phyloP scores from a whole-genome alignment of 2,888 invertebrate genomes.

The Notocelia uddmanniana region DNA sequence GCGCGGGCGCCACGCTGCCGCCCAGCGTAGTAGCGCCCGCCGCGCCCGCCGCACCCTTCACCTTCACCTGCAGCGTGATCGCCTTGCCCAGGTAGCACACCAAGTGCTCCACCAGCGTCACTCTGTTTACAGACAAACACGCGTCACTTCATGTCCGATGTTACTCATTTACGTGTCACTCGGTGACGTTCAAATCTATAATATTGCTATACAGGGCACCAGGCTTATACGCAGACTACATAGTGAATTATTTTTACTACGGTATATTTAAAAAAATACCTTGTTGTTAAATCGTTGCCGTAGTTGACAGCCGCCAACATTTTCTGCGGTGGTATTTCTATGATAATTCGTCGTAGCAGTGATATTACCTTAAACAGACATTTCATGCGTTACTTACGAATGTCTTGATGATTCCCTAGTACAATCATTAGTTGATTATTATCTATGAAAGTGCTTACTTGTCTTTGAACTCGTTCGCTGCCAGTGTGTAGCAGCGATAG shows the following conservation, averaged over 20 bases:
- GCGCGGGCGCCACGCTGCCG: conserved; percentile 71
- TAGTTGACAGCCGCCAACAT: conserved; percentile 91
- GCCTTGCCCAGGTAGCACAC: conserved; percentile 96
- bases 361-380: conserved; percentile 89
- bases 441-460: conserved; percentile 82
- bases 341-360: conserved; percentile 93
- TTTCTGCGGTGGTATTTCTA: conserved; percentile 94
- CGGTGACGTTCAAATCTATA: too few species aligned
- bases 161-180: neutral
- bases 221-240: too few species aligned
- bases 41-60: conserved; percentile 71
- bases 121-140: conserved; percentile 65
- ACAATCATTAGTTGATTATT: neutral
- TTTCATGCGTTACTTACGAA: neutral
- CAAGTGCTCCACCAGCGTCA: conserved; percentile 95
- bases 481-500: conserved; percentile 96
- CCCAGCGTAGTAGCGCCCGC: conserved; percentile 84
- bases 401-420: neutral
- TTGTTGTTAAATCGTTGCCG: conserved; percentile 64
- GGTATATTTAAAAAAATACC: conserved; percentile 53
- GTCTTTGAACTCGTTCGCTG: conserved; percentile 97
- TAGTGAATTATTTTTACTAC: too few species aligned
- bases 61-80: conserved; percentile 95
- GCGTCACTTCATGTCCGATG: neutral
- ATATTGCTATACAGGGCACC: too few species aligned